Evolutionary conservation across 2,888 invertebrate species (phyloP), one percentile per base, ranked within the genome.

Genomic region (Agonopterix alstromeriana): DNA sequence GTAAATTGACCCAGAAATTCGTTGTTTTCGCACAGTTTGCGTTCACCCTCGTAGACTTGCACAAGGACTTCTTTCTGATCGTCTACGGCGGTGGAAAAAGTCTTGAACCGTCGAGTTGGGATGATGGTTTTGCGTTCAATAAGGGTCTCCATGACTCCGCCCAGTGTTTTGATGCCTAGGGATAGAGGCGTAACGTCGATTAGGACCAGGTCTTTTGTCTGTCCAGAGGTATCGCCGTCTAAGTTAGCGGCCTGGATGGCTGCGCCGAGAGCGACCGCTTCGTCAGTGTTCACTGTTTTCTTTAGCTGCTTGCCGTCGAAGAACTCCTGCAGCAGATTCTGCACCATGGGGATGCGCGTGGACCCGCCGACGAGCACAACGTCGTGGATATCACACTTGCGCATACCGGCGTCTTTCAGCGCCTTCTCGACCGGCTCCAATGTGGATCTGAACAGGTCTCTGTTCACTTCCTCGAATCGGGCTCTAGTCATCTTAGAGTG

Each of bases 81-180:
- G 79, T 98, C 97, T n/a, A 95, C 90, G 72, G 97, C 97, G 0
- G 98, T 98, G 2, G 97, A 96, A 72, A 98, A 98, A 0, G 92
- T 93, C 52, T 93, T 92, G 60, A 93, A 94, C 61, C 95, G 94
- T 56, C 94, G 94, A 63, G 92, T 94, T 1, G 95, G 95, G 67
- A 96, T 95, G 50, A 94, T 91, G 0, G 94, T 91, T 66, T 96
- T 96, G 58, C 96, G 91, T 68, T 95, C 94, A 17, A 97, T 93
- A n/a, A 97, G 83, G 53, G 94, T 94, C 0, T 95, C 94, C 95
- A 96, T 95, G 0, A 95, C 93, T 10, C 10, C 10, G 3, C 38
- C 38, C n/a, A 10, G n/a, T 5, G n/a, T 38, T 10, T 10, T 10
- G 3, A 38, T 10, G 9, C 38, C 38, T 10, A 38, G 38, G 5